Base-by-base conservation (phyloP, 2,797 vertebrate genomes). In the Knipowitschia caucasica region DNA sequence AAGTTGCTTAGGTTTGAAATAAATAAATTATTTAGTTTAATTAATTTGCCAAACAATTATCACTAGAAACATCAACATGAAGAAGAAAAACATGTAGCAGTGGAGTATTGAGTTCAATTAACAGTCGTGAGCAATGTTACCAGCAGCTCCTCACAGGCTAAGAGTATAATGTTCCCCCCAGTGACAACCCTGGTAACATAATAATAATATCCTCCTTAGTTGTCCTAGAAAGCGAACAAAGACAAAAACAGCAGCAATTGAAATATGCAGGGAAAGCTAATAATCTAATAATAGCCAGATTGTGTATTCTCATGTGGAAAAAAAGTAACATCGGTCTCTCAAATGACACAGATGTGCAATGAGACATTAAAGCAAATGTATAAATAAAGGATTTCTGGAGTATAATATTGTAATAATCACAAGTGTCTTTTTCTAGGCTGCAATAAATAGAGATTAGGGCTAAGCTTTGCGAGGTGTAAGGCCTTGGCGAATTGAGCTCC, bases 371-470 rank as follows among this genome's bases (percentile, higher is more conserved):
- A 71, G 79, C 45, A 86, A 87, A 81, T 71, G 54, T 83, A 72
- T 75, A 86, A 87, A 87, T 85, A 84, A 87, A 82, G 42, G 62
- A 73, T 84, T 79, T 56, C 20, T 54, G 64, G 64, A 69, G 74
- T 71, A 79, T 64, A 82, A 83, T 64, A 29, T 63, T 58, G 63
- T 56, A 78, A 82, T 88, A 81, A 87, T 85, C 78, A 60, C 59
- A 51, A 61, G 66, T 78, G 82, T 84, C 71, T 85, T 83, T 36
- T 75, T 73, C 65, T 34, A 40, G 74, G 79, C 78, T 70, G 70
- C 50, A 77, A 80, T 84, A 86, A 90, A 88, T 65, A 71, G 77
- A 87, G 87, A 91, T 90, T 88, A 89, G 72, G 71, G 67, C 83
- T 87, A 82, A 89, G 73, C 86, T 65, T 56, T 72, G 62, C 62